Evolutionary conservation across 35 echinoderm and acorn worm genomes (phyloP), one percentile per base, ranked within the genome.

Genomic region (Chiridota heheva): DNA sequence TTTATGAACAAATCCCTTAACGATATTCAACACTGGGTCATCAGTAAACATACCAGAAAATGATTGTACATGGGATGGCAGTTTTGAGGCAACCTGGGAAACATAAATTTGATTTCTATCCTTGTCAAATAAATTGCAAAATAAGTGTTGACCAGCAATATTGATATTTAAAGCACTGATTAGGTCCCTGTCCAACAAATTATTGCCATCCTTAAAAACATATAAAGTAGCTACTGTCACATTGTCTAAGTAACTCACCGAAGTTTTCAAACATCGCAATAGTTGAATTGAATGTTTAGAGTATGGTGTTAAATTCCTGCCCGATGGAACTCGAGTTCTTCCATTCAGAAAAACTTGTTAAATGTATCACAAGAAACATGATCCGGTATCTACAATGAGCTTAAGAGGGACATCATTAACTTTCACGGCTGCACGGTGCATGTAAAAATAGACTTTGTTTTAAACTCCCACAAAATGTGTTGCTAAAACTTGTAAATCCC

Each of bases 1-100:
- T 47, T 46, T 45, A 72, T 72, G 69, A 22, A 72, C 42, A 17
- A 72, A 25, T 1, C 69, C 40, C 33, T 72, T 72, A 72, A 72
- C 29, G 33, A 10, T 46, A 7, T 4, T 17, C 33, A 72, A 46
- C 1, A 46, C 0, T 1, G 38, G 12, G 0, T 17, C 16, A 25
- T 72, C 41, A 5, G 42, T 7, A 72, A 72, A 72, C 40, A 72
- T 72, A 45, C 32, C 1, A 29, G 24, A 13, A 27, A 32, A 72
- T 72, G 40, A 15, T 36, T 69, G 2, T 46, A 72, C 40, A 72
- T 72, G 40, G 13, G 13, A 4, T 43, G 40, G 69, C 31, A 47
- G 33, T 7, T 4, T 4, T 46, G 33, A 66, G 0, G 32, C 31
- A 47, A 5, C 36, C 13, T 45, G 3, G 3, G 41, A 8, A 7